Base-by-base conservation (phyloP, 2,888 invertebrate genomes). In the Tenodera sinensis region DNA sequence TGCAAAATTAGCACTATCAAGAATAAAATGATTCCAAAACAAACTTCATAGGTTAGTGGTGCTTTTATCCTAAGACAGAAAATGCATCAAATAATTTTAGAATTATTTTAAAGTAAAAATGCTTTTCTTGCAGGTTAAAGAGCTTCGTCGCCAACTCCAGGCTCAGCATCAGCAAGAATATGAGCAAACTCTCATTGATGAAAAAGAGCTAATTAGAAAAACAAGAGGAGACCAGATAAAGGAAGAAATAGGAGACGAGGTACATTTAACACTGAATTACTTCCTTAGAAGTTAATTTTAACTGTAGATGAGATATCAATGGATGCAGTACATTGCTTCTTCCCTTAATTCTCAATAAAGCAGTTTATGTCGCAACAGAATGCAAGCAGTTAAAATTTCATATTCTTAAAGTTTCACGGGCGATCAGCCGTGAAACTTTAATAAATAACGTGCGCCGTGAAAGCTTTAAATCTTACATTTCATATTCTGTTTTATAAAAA, bases 211-310 rank as follows among this genome's bases (percentile, higher is more conserved):
- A 91, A 95, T 98, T 20, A 95, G 95, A 90, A 94, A 94, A 42
- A 96, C 97, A 89, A 96, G 97, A 92, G 96, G 96, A 25, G 95
- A 95, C 0, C 95, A 95, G 90, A 96, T 98, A 92, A 96, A 90
- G 92, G 98, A 99, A 92, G 97, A 97, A 91, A 96, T 99, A 91
- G 96, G 97, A 91, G 97, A 97, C 92, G 98, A 98, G 94, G 95
- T 99, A 34, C 94, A 98, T 99, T 71, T 71, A 71, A 71, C 20
- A 8, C 20, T 20, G 54, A 15, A 25, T 71, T 71, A 20, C 15
- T 71, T 71, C 25, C 54, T 71, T 2, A 1, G 15, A 20, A 54
- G 4, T 54, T 15, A 15, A 1, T 15, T 20, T 20, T 0, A 25
- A 20, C 25, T 71, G 4, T 4, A 25, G 54, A 71, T 20, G 25